Conservation (phyloP, 2,113 vertebrate genomes). For the Pyrgilauda ruficollis region DNA sequence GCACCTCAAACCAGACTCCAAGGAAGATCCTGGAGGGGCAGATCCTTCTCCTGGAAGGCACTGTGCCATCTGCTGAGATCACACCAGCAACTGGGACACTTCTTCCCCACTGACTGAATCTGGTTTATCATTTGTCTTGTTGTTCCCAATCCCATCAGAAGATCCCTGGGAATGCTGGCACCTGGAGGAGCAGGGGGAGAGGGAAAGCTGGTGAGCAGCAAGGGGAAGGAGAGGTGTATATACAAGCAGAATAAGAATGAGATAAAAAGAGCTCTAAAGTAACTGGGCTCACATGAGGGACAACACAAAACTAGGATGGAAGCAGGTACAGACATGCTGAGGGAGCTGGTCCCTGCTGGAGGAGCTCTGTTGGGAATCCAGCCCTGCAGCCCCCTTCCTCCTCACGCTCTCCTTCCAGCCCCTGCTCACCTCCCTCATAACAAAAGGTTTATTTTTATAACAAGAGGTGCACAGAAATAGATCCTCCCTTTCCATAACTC, state of each 20-base stretch:
- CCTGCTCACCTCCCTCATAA: neutral
- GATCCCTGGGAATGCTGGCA: neutral
- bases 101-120: fast-evolving
- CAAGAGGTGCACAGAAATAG: conserved; percentile 45
- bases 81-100: fast-evolving
- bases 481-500: conserved; percentile 5
- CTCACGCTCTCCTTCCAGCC: neutral
- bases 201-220: too few relatives aligned
- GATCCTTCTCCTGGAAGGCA: neutral
- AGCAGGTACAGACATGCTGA: neutral
- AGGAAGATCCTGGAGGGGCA: neutral
- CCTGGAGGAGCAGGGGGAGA: neutral
- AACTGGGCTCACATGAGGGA: neutral
- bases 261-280: neutral
- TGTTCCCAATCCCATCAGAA: fast-evolving
- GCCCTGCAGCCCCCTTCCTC: neutral
- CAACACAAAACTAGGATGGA: neutral
- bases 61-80: neutral
- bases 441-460: conserved; percentile 45
- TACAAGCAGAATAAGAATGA: neutral
- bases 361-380: neutral
- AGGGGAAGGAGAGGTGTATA: neutral
- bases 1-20: neutral
- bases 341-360: neutral
- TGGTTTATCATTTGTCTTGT: neutral